A percentile compares a stretch with the other conserved stretches of the same genome.
Conservation (phyloP, 2,888 invertebrate genomes). For the Acrobeloides nanus region DNA sequence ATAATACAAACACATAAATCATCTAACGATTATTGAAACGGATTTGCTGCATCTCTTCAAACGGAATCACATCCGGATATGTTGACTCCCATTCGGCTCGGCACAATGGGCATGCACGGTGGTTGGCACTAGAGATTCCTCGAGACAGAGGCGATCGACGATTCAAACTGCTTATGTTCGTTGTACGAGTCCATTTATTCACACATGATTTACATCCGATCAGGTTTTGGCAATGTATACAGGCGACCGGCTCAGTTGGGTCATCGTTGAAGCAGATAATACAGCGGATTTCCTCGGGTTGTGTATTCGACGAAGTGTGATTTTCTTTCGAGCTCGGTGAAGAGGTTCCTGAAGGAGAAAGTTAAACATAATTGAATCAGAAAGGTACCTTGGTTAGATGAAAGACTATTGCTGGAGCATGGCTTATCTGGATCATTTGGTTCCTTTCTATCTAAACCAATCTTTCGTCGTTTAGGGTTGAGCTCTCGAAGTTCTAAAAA, state of each 20-base stretch:
- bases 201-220: conserved; percentile 13
- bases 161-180: conserved; percentile 8
- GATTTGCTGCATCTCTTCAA: no score
- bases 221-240: conserved; percentile 8
- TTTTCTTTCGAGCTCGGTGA: background rate
- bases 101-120: conserved; percentile 5
- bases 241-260: conserved; percentile 11
- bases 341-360: background rate
- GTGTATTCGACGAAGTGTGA: no score
- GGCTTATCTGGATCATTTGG: no score
- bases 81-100: background rate
- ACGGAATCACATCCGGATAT: no score
- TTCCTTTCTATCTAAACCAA: no score
- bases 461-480: no score
- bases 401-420: no score
- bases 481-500: no score
- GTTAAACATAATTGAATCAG: background rate
- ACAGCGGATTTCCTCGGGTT: conserved; percentile 1
- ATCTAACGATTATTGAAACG: no score
- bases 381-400: no score
- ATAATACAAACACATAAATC: no score
- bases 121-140: conserved; percentile 2
- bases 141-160: background rate
- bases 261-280: conserved; percentile 15
- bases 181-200: conserved; percentile 15